Percentiles rank a stretch among this genome's conserved stretches.
Conservation (phyloP, 2,888 invertebrate genomes). For the Mellilla xanthometata region DNA sequence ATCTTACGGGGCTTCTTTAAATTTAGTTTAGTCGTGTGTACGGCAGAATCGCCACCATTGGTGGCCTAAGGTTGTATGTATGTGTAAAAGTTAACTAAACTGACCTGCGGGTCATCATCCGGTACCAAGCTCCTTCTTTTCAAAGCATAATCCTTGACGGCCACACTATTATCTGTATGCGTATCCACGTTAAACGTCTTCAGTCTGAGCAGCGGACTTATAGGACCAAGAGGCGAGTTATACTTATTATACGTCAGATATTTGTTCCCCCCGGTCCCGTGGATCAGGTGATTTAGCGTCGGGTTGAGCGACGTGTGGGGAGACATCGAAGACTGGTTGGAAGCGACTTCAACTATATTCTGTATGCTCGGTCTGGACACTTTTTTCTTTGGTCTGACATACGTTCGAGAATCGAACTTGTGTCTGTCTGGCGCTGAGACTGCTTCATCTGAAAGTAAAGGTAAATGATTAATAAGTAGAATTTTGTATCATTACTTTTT, state of each 20-base stretch:
- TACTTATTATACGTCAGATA: conserved; percentile 76
- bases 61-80: too few species aligned
- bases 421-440: conserved; percentile 67
- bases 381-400: conserved; percentile 86
- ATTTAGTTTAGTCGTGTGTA: too few species aligned
- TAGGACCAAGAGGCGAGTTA: conserved; percentile 57
- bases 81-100: too few species aligned
- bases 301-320: conserved; percentile 38
- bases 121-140: conserved; percentile 65
- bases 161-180: conserved; percentile 63
- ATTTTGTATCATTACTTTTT: too few species aligned
- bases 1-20: too few species aligned
- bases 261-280: conserved; percentile 49
- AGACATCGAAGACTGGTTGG: conserved; percentile 54
- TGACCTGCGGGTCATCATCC: conserved; percentile 71
- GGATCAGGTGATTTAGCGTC: conserved; percentile 35
- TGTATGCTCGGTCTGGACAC: conserved; percentile 84
- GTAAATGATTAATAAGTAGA: background rate
- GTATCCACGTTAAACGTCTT: conserved; percentile 74
- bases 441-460: conserved; percentile 56
- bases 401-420: conserved; percentile 86
- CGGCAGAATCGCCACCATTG: too few species aligned
- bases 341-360: conserved; percentile 63
- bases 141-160: conserved; percentile 63
- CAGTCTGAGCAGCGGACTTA: conserved; percentile 66